Base-by-base conservation (phyloP, 2,113 vertebrate species). In the Tetraodon nigroviridis region DNA sequence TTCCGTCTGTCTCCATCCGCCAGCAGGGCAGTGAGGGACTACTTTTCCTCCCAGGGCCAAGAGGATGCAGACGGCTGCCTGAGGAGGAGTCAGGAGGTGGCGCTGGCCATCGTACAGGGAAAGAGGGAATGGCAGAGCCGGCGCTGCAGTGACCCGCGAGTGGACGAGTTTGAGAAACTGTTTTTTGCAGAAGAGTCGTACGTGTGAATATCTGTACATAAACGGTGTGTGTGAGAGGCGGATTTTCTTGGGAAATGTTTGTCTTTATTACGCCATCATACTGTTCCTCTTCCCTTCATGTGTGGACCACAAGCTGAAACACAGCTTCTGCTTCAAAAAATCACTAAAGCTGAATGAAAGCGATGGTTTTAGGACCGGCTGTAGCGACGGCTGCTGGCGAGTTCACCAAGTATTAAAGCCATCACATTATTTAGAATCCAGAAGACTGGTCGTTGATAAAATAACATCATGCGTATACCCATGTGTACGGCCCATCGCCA, bases 131-230 rank as follows among this genome's bases (percentile, higher is more conserved):
- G 87, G 89, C 88, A 86, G 78, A 89, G 75, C 76, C 76, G 88
- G 68, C 71, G 80, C 47, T 93, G 84, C 84, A 90, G 79, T 51
- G 86, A 89, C 84, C 90, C 91, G 3, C 86, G 78, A 45, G 86
- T 89, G 81, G 90, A 93, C 65, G 89, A 92, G 68, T 90, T 90
- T 53, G 90, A 92, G 70, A 87, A 92, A 87, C 90, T 90, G 61
- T 87, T 92, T 79, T 92, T 92, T 67, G 85, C 83, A 1, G 90
- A 91, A 65, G 91, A 93, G 75, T 91, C 89, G 11, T 92, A 91
- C 0, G 61, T 88, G 67, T 87, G 65, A 80, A 66, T 64, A 21
- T 40, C 40, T 73, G 74, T 74, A 67, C 16, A 58, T 32, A 51
- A 18, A 73, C 46, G 70, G 8, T 21, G 14, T 61, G 52, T 42